Evolutionary conservation across 2,113 vertebrate genomes (phyloP), one percentile per base, ranked within the genome.

Genomic region (Xyrauchen texanus): DNA sequence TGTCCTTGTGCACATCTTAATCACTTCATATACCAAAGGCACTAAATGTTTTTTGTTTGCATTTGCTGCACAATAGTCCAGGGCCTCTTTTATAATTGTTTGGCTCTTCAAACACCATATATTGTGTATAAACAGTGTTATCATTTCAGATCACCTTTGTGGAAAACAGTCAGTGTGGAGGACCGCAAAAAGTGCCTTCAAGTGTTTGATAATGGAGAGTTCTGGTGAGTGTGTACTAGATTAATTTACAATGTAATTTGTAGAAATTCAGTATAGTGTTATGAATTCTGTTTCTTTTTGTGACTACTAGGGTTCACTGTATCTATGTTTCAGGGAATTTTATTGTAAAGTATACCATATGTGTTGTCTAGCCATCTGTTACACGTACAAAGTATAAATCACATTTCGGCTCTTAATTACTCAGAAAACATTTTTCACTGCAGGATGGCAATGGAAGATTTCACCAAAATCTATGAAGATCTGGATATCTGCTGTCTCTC

Each of bases 381-480:
- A 34, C 21, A 34, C 21, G 3, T 34, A 1, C 21, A 34, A 34
- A 34, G 21, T 3, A 34, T 34, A 34, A 34, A 34, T 34, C 21
- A 34, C 21, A 34, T 34, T 34, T 34, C 21, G 21, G 3, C 21
- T 34, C 21, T 58, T 3, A 58, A n/a, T 2, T n/a, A 58, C 5
- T 3, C 53, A 45, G 9, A 62, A 34, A 1, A 34, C 21, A 34
- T 21, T 49, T 62, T 51, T 62, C 10, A 79, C n/a, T 61, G 73
- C 69, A 93, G 92, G 92, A 91, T 93, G 86, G 80, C 81, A 6
- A 34, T 90, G 51, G 60, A 86, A 44, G 91, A 91, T 8, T 86
- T 91, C 49, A 89, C 85, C 47, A 49, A 5, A 34, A 83, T 61
- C 68, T 93, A 83, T 21, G 0, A 6, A 0, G 74, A 74, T 6